Conservation (phyloP, 2,888 invertebrate genomes). For the Ectemnius continuus region DNA sequence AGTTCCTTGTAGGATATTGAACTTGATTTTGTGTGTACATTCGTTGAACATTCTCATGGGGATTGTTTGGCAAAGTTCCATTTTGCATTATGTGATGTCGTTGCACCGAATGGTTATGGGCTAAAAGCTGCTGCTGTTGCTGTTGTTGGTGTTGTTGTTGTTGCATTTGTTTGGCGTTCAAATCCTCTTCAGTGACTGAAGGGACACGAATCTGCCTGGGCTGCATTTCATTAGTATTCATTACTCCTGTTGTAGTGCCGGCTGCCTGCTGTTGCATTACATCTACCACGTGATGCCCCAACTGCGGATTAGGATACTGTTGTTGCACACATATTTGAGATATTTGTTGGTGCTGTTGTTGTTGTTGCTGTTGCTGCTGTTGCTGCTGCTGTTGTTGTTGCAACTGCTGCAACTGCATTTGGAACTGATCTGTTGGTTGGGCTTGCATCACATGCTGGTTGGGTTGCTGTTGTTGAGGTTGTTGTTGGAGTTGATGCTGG, state of each 20-base stretch:
- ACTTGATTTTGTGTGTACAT: slow-evolving; percentile 70
- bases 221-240: slow-evolving; percentile 66
- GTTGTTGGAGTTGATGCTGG: slow-evolving; percentile 68
- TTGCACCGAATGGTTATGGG: slow-evolving; percentile 71
- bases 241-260: slow-evolving; percentile 63
- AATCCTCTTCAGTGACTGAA: slow-evolving; percentile 63
- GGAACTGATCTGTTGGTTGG: slow-evolving; percentile 63
- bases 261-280: slow-evolving; percentile 72
- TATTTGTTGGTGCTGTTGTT: slow-evolving; percentile 71
- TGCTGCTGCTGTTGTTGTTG: slow-evolving; percentile 79
- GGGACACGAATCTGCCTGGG: slow-evolving; percentile 64
- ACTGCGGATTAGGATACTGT: slow-evolving; percentile 72
- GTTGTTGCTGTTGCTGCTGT: slow-evolving; percentile 73
- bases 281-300: slow-evolving; percentile 74
- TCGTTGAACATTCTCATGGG: slow-evolving; percentile 69
- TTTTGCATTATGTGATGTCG: slow-evolving; percentile 71
- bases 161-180: slow-evolving; percentile 68
- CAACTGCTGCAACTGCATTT: slow-evolving; percentile 74
- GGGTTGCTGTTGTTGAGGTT: slow-evolving; percentile 62
- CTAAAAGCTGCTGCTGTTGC: slow-evolving; percentile 64
- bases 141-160: slow-evolving; percentile 66
- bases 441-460: slow-evolving; percentile 67
- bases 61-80: slow-evolving; percentile 57
- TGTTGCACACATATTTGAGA: slow-evolving; percentile 73
- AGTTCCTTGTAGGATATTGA: slow-evolving; percentile 71